Evolutionary conservation across 2,888 invertebrate genomes (phyloP).

Genomic region (Notocelia uddmanniana): DNA sequence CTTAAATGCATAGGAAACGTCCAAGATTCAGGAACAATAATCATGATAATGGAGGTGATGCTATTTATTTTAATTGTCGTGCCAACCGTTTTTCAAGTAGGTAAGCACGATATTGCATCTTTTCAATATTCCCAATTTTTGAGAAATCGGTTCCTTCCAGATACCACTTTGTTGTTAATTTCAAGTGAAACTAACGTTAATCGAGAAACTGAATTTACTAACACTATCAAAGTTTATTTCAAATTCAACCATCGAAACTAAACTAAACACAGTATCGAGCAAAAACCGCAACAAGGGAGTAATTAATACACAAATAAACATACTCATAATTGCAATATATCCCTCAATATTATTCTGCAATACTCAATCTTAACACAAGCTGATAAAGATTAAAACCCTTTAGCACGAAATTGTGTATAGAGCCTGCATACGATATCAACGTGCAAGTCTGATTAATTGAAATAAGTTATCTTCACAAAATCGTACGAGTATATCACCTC

Average conservation of each 20-base stretch:
- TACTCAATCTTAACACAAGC: constrained; percentile 4
- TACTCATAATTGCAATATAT: neutral
- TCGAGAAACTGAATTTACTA: neutral
- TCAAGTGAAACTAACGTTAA: neutral
- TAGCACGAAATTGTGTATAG: neutral
- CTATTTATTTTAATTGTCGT: too few species aligned
- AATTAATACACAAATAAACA: constrained; percentile 62
- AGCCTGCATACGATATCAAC: constrained; percentile 12
- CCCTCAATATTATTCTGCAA: neutral
- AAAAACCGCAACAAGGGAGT: constrained; percentile 50
- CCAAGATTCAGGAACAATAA: too few species aligned
- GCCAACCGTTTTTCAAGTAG: too few species aligned
- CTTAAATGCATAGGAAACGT: too few species aligned
- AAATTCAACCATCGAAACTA: neutral
- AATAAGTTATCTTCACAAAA: constrained; percentile 42
- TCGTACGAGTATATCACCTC: neutral
- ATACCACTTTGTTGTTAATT: neutral
- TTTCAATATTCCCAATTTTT: neutral
- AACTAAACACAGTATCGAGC: neutral
- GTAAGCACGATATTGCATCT: too few species aligned
- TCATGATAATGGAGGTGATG: too few species aligned
- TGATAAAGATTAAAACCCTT: constrained; percentile 5
- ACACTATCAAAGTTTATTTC: neutral
- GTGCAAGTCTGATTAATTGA: constrained; percentile 64
- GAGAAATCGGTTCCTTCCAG: neutral